phyloP scores from a whole-genome alignment of 2,113 vertebrate genomes.

The Leiothrix lutea region DNA sequence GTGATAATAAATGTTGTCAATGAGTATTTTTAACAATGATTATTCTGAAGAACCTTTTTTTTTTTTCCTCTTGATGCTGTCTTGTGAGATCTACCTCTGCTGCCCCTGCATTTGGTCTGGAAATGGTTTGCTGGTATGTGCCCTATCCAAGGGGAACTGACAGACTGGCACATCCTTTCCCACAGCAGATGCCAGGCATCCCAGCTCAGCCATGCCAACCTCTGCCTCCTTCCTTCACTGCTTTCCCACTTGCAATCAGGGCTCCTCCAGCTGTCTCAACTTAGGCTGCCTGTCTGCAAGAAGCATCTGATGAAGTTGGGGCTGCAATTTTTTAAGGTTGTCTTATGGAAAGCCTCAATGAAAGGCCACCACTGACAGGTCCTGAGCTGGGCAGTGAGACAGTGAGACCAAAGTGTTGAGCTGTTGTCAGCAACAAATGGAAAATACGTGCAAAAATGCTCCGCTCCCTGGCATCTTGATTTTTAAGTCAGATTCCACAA shows the following conservation, averaged over 20 bases:
- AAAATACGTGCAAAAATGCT: background rate
- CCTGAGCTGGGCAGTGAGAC: background rate
- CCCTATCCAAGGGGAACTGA: rapidly evolving
- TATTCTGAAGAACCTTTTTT: background rate
- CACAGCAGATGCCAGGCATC: background rate
- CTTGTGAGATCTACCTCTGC: background rate
- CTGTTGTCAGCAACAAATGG: background rate
- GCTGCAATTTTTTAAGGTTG: background rate
- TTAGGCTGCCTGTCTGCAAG: background rate
- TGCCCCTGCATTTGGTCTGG: background rate
- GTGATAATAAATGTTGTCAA: background rate
- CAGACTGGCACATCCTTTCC: background rate
- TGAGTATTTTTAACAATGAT: background rate
- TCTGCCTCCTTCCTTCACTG: background rate
- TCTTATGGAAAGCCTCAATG: background rate
- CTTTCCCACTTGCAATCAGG: background rate
- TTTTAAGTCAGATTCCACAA: background rate
- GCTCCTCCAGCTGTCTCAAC: background rate
- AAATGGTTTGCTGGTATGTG: background rate
- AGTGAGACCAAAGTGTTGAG: background rate
- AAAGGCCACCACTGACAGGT: background rate
- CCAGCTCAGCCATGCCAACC: background rate
- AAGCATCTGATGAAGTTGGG: background rate
- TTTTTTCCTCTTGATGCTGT: background rate
- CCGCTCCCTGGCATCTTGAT: background rate